Evolutionary conservation across 2,113 vertebrate genomes (phyloP).

Genomic region (Hyperopisus bebe): DNA sequence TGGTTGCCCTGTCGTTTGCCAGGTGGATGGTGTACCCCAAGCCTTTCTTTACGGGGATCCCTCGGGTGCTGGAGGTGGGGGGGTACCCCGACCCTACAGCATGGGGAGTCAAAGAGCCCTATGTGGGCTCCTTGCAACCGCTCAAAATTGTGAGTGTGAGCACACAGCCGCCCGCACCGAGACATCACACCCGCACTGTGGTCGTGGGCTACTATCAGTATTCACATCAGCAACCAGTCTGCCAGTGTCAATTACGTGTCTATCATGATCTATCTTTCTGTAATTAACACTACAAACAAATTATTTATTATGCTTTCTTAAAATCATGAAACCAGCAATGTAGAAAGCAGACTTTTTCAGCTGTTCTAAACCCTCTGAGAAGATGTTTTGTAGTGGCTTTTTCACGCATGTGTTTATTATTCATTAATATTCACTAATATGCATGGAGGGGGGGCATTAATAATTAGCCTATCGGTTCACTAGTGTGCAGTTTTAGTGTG

Average conservation of each 20-base stretch:
- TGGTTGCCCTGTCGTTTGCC: background rate
- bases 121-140: conserved; percentile 79
- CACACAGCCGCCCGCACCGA: background rate
- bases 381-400: background rate
- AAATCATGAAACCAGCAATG: background rate
- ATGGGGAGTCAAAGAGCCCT: conserved; percentile 74
- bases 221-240: background rate
- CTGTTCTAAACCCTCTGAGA: background rate
- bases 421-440: background rate
- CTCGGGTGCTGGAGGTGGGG: conserved; percentile 81
- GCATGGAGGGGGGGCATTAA: background rate
- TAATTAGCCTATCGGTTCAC: background rate
- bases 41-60: conserved; percentile 78
- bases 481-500: background rate
- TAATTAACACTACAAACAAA: background rate
- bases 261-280: background rate
- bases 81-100: conserved; percentile 72
- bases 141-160: conserved; percentile 73
- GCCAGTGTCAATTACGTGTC: background rate
- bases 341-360: background rate
- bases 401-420: background rate
- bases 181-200: background rate
- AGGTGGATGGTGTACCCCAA: conserved; percentile 87
- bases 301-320: background rate
- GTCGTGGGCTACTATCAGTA: background rate